These are phyloP conservation scores for Collichthys lucidus DNA, from an alignment of 2,113 vertebrate species.

Conservation along the genomic window DNA sequence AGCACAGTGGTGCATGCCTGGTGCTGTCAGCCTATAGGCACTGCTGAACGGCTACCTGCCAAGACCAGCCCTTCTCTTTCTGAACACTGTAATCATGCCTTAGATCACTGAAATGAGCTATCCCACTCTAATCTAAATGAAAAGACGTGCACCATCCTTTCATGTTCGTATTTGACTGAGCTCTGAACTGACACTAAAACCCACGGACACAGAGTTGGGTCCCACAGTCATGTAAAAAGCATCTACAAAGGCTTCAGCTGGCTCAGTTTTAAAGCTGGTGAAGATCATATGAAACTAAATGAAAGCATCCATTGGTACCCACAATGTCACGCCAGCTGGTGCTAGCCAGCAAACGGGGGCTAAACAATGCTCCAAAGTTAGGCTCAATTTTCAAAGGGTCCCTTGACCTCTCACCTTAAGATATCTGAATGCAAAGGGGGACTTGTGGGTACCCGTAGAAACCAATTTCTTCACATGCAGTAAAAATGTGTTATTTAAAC, in stretches of 20 bases:
- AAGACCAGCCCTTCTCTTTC: conserved; percentile 16
- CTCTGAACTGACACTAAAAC: background rate
- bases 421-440: too few relatives aligned
- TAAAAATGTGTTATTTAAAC: too few relatives aligned
- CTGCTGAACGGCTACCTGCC: conserved; percentile 27
- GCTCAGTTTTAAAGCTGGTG: too few relatives aligned
- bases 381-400: too few relatives aligned
- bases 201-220: background rate
- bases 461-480: too few relatives aligned
- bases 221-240: background rate
- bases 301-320: too few relatives aligned
- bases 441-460: too few relatives aligned
- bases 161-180: background rate
- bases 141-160: background rate
- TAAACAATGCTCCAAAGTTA: too few relatives aligned
- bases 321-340: too few relatives aligned
- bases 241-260: background rate
- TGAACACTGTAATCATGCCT: conserved; percentile 9
- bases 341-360: too few relatives aligned
- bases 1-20: conserved; percentile 31
- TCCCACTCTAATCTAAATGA: conserved; percentile 5
- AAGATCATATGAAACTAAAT: too few relatives aligned
- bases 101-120: conserved; percentile 6
- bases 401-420: too few relatives aligned
- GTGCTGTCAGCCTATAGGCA: conserved; percentile 30